Conservation (phyloP, 2,797 vertebrate genomes). For the Furcifer pardalis region DNA sequence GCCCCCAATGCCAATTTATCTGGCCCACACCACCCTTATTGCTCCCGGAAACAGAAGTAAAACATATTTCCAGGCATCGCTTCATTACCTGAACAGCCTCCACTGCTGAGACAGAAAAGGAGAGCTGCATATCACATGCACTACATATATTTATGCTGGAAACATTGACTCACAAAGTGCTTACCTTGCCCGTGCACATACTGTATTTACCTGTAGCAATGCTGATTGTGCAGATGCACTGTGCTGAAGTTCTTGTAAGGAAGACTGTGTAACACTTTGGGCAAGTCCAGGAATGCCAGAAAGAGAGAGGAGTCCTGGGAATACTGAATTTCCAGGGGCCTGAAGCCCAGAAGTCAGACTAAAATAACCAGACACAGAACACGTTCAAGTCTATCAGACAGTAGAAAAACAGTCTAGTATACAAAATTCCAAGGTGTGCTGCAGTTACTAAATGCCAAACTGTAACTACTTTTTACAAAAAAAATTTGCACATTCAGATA, state of each 20-base stretch:
- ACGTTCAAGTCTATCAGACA: background rate
- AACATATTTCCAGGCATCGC: no score
- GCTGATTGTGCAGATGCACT: constrained; percentile 87
- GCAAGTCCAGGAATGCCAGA: constrained; percentile 92
- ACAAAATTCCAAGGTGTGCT: constrained; percentile 19
- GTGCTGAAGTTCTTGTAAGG: constrained; percentile 89
- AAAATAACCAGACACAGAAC: constrained; percentile 59
- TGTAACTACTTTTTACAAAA: background rate
- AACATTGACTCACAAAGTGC: background rate
- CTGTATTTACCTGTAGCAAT: constrained; percentile 86
- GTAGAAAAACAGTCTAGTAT: constrained; percentile 3
- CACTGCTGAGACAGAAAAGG: no score
- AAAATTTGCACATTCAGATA: background rate
- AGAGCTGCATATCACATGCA: background rate
- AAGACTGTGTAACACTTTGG: constrained; percentile 84
- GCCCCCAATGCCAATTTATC: no score
- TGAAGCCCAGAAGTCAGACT: constrained; percentile 89
- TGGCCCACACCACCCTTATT: no score
- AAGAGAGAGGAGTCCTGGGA: constrained; percentile 91
- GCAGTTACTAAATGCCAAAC: constrained; percentile 14
- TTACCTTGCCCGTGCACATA: background rate
- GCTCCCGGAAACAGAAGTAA: no score
- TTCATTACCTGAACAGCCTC: no score
- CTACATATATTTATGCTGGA: background rate
- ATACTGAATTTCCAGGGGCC: constrained; percentile 86